Evolutionary conservation across 2,113 vertebrate genomes (phyloP), one percentile per base, ranked within the genome.

Genomic region (Leuciscus idus): DNA sequence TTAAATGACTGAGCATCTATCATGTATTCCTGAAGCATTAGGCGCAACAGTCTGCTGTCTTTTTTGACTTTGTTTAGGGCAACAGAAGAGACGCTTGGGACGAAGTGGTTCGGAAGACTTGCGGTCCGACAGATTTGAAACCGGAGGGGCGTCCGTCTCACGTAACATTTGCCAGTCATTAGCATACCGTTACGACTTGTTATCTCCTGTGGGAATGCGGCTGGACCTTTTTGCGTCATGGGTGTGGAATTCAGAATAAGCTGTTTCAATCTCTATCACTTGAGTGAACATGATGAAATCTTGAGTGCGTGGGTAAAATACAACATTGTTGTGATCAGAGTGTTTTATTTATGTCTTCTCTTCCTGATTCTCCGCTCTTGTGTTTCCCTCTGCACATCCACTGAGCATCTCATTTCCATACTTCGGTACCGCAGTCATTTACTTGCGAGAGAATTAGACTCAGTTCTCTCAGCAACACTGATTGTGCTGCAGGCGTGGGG

Each of bases 1-100:
- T 66, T 76, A 68, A 73, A 52, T 43, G 59, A 83, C 19, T 4
- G 62, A 86, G 59, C 73, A 39, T 17, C 85, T 82, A 68, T 76
- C 80, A 70, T 83, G 61, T 19, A 2, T 28, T 81, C 36, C 30
- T 46, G 15, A 28, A 73, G 66, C 76, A 33, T 46, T 33, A 8
- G 50, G 12, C 13, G 1, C 55, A 26, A 68, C 21, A 12, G 55
- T 66, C 57, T 73, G 23, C 43, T 13, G 19, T 73, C 12, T 75
- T 46, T 84, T 28, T 84, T 33, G 0, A 30, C 83, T 81, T 59
- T 50, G 46, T 61, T 81, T 81, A 21, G 84, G 57, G 21, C 57
- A 43, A 26, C 33, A 80, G 33, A 61, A 80, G 30, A 55, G 81
- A n/a, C 6, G 6, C 46, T 23, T 21, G 9, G 46, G 43, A 9